Evolutionary conservation across 2,888 invertebrate species (phyloP).

Genomic region (Dicroscelio sp.): DNA sequence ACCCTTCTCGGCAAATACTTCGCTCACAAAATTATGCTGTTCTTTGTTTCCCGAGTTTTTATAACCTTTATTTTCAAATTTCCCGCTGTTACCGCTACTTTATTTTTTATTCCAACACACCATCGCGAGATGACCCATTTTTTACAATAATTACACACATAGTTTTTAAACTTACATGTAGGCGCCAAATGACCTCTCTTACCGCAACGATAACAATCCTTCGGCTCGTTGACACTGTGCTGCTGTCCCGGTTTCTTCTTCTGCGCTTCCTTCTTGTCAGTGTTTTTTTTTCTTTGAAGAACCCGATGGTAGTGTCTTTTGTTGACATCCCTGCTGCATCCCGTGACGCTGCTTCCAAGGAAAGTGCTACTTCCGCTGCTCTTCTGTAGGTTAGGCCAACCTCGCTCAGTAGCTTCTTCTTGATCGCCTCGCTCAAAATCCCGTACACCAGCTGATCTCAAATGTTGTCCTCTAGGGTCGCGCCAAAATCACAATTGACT

Average conservation of each 20-base stretch:
- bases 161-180: not conserved
- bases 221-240: not conserved
- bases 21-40: conserved; percentile 3
- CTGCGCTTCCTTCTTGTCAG: not conserved
- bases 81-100: not conserved
- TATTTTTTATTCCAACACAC: conserved; percentile 23
- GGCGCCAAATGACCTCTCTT: not conserved
- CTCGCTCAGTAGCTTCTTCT: conserved; percentile 21
- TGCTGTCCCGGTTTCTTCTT: not conserved
- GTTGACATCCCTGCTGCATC: conserved; percentile 49
- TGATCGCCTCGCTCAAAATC: not conserved
- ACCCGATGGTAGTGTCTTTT: conserved; percentile 20
- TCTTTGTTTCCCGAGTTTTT: too few relatives aligned
- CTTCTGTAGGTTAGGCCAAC: not conserved
- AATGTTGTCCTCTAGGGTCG: not conserved
- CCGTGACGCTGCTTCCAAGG: conserved; percentile 22
- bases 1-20: not conserved
- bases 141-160: conserved; percentile 13
- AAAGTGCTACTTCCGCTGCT: conserved; percentile 14
- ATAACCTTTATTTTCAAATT: conserved; percentile 2
- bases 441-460: conserved; percentile 28
- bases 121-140: not conserved
- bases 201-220: conserved; percentile 7
- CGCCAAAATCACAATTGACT: conserved; percentile 71
- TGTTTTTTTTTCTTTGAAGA: conserved; percentile 11